phyloP scores from a whole-genome alignment of 2,113 vertebrate species.

The Prietella phreatophila region DNA sequence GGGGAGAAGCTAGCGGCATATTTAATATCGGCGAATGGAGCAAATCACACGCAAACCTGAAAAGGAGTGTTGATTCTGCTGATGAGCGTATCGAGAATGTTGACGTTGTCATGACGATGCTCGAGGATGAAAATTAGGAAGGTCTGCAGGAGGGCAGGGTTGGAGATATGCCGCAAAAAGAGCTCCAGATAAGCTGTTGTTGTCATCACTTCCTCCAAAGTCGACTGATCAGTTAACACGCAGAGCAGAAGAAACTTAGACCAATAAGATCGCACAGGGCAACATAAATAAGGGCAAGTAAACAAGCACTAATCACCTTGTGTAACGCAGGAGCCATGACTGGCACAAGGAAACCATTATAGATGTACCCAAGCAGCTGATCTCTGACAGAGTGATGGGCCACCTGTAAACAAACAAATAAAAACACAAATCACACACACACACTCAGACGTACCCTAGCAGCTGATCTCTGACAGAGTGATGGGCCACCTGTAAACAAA shows the following conservation, averaged over 20 bases:
- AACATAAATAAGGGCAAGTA: background rate
- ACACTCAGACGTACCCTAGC: too few relatives aligned
- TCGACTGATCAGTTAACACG: slow-evolving; percentile 72
- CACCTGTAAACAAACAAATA: slow-evolving; percentile 69
- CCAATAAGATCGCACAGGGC: background rate
- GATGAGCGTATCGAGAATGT: slow-evolving; percentile 90
- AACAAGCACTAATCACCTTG: slow-evolving; percentile 75
- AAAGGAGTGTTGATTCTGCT: slow-evolving; percentile 96
- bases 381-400: slow-evolving; percentile 85
- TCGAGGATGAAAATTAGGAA: slow-evolving; percentile 92
- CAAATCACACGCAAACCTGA: slow-evolving; percentile 70
- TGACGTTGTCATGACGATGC: slow-evolving; percentile 87
- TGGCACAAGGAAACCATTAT: slow-evolving; percentile 94
- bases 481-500: too few relatives aligned
- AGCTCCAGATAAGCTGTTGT: slow-evolving; percentile 93
- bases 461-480: too few relatives aligned
- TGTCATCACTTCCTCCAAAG: slow-evolving; percentile 95
- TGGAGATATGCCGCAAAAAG: slow-evolving; percentile 85
- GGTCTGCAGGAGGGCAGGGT: slow-evolving; percentile 86
- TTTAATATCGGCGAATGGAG: background rate
- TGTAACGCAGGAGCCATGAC: slow-evolving; percentile 94
- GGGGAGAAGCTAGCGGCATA: background rate
- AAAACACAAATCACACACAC: too few relatives aligned
- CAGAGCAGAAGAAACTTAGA: background rate
- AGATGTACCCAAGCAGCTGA: slow-evolving; percentile 92